These are phyloP conservation scores for Tauraco erythrolophus DNA, from an alignment of 2,113 vertebrate species.

Conservation along the genomic window DNA sequence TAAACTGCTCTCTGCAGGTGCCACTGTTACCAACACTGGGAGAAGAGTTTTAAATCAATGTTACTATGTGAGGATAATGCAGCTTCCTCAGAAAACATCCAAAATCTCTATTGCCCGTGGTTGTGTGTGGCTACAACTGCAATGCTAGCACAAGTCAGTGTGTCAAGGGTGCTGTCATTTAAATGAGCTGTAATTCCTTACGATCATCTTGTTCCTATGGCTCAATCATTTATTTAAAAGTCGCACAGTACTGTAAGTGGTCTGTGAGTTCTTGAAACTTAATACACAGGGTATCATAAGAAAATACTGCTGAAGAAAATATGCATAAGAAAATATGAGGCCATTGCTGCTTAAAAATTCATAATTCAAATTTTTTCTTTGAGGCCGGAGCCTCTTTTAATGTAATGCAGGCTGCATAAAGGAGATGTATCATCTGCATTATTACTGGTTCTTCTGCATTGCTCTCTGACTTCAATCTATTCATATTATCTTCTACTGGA, in stretches of 20 bases:
- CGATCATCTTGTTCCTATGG: background rate
- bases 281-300: background rate
- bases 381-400: background rate
- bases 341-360: constrained; percentile 8
- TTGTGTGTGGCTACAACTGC: constrained; percentile 17
- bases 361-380: constrained; percentile 25
- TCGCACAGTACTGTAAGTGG: background rate
- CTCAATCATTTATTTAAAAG: constrained; percentile 34
- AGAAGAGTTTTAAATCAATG: constrained; percentile 62
- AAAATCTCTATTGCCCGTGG: constrained; percentile 23
- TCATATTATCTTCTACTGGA: background rate
- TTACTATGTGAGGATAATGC: constrained; percentile 50
- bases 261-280: background rate
- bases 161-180: background rate
- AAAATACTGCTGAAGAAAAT: background rate
- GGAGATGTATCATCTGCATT: background rate
- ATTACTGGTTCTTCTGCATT: background rate
- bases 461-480: background rate
- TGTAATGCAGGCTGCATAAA: background rate
- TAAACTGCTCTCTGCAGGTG: constrained; percentile 56
- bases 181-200: constrained; percentile 45
- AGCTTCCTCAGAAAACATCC: constrained; percentile 44
- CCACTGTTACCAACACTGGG: constrained; percentile 22
- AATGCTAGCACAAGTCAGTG: background rate
- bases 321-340: background rate